phyloP scores from a whole-genome alignment of 2,888 invertebrate species.

The Scelioninae gen. 2 region DNA sequence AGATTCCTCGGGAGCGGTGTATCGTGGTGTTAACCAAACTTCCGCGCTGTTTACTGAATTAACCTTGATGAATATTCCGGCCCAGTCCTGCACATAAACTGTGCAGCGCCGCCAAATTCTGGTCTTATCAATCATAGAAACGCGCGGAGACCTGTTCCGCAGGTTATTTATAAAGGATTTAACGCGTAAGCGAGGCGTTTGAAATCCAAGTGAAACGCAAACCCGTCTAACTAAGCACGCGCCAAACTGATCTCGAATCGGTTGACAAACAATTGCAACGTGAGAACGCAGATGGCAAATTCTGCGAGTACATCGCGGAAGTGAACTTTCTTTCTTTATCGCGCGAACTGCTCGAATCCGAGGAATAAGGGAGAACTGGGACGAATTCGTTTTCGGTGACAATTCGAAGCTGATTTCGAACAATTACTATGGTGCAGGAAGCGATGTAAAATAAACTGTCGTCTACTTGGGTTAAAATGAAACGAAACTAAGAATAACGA shows the following conservation, averaged over 20 bases:
- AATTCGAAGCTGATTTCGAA: no score
- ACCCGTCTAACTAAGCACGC: neutral
- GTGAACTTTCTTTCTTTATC: no score
- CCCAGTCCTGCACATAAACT: slow-evolving; percentile 52
- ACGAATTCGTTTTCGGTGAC: no score
- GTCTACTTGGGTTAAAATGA: no score
- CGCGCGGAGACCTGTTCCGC: slow-evolving; percentile 27
- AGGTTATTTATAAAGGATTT: slow-evolving; percentile 56
- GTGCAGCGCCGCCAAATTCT: slow-evolving; percentile 43
- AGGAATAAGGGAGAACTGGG: no score
- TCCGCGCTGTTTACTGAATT: slow-evolving; percentile 52
- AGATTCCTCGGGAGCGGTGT: slow-evolving; percentile 33
- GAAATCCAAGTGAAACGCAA: slow-evolving; percentile 19
- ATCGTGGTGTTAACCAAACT: slow-evolving; percentile 59
- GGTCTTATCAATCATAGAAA: slow-evolving; percentile 59
- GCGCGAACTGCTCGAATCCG: no score
- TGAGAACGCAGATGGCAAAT: no score
- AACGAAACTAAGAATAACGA: no score
- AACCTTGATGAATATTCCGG: slow-evolving; percentile 59
- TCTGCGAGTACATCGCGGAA: no score
- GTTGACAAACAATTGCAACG: slow-evolving; percentile 4
- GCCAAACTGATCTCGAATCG: slow-evolving; percentile 20
- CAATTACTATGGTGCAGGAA: no score
- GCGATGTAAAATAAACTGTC: no score
- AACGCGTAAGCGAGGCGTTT: slow-evolving; percentile 19